A percentile compares a stretch with the other conserved stretches of the same genome.
These are phyloP conservation scores for Formica selysi DNA, from an alignment of 1,140 invertebrate species.

Conservation along the genomic window DNA sequence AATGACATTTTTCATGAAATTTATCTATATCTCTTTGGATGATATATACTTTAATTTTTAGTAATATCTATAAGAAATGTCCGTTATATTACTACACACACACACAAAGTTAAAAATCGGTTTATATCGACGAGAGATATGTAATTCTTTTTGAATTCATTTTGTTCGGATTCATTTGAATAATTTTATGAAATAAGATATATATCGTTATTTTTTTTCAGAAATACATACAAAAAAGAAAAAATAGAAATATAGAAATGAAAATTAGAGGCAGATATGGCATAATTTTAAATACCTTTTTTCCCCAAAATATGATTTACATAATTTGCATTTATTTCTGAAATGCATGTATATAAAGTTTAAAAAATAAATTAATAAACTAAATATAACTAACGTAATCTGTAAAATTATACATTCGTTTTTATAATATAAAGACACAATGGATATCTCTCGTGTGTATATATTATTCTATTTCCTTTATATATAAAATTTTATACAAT, in stretches of 20 bases:
- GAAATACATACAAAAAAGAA: neutral
- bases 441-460: neutral
- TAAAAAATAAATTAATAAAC: neutral
- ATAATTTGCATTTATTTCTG: conserved; percentile 5
- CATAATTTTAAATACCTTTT: neutral
- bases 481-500: conserved; percentile 19
- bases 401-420: conserved; percentile 10
- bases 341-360: neutral
- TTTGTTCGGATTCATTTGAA: too few species aligned
- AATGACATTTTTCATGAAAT: neutral
- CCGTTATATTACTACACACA: neutral
- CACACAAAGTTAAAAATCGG: neutral
- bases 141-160: too few species aligned
- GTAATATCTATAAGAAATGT: neutral
- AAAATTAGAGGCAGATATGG: neutral
- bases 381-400: neutral
- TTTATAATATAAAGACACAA: conserved; percentile 2
- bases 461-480: neutral
- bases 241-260: neutral
- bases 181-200: too few species aligned
- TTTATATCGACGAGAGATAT: neutral
- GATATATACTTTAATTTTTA: neutral
- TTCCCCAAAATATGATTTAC: neutral
- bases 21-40: neutral
- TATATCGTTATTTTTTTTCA: neutral